Base-by-base conservation (phyloP, 2,797 vertebrate species). In the Dryobates pubescens region DNA sequence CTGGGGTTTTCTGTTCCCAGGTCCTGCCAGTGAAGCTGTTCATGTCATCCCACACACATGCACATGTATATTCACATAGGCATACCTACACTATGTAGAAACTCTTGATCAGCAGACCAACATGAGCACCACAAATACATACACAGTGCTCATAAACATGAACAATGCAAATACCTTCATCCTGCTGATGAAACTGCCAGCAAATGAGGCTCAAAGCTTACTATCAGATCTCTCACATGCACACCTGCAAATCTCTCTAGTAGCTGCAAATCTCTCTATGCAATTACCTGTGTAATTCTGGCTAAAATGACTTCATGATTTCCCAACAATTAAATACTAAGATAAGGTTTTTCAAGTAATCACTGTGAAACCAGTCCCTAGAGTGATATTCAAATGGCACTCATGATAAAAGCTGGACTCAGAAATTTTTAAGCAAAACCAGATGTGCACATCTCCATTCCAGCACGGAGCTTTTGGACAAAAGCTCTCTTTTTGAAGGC, bases 11-110 rank as follows among this genome's bases (percentile, higher is more conserved):
- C 22, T 65, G 3, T 76, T 61, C 30, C 24, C 29, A n/a, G 17
- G 45, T 34, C 36, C 58, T 43, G 12, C 12, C 22, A 61, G 23
- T 43, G 18, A 76, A 49, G 18, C 24, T 61, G 30, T 54, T 26
- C 9, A 10, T 16, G 20, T 16, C 32, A 61, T 20, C 13, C 13
- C 43, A 4, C 36, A 8, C 36, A 7, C 5, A 24, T 24, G 12
- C 7, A 27, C 24, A 51, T n/a, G n/a, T 17, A 56, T 2, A 2
- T 19, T 16, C 18, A 32, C 36, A 32, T 45, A 32, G 0, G 0
- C 20, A 61, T 11, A 49, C 29, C 0, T 49, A 9, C 10, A 9
- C 15, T 70, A 3, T 49, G 24, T n/a, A 47, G 64, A 26, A 8
- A 36, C 36, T 36, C 36, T 36, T 36, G 36, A 36, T 36, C 36